Evolutionary conservation across 2,113 vertebrate species (phyloP).

Genomic region (Anhinga rufa): DNA sequence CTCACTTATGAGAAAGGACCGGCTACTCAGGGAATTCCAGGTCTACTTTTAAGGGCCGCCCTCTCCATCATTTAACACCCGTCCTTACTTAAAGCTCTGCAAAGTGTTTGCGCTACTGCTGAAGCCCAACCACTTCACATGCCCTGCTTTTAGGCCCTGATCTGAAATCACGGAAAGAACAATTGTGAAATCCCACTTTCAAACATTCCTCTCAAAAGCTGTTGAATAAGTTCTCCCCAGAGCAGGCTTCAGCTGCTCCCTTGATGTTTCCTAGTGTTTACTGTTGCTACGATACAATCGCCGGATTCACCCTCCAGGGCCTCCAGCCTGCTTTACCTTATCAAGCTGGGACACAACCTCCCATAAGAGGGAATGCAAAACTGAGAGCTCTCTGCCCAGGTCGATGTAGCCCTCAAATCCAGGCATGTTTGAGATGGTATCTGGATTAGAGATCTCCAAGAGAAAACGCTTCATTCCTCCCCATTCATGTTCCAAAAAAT

Average conservation of each 20-base stretch:
- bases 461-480: constrained; percentile 96
- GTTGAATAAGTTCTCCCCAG: neutral
- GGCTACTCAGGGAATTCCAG: neutral
- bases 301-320: neutral
- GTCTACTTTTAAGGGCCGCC: neutral
- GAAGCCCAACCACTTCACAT: neutral
- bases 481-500: constrained; percentile 96
- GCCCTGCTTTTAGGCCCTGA: neutral
- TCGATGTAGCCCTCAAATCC: constrained; percentile 96
- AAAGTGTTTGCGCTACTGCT: neutral
- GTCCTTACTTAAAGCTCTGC: neutral
- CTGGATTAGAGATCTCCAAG: constrained; percentile 90
- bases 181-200: neutral
- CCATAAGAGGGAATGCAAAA: constrained; percentile 92
- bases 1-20: neutral
- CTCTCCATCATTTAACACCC: neutral
- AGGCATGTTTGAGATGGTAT: constrained; percentile 88
- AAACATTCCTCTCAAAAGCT: neutral
- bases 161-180: neutral
- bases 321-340: constrained; percentile 81
- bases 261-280: neutral
- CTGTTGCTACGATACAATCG: neutral
- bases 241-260: neutral
- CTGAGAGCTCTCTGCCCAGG: constrained; percentile 90
- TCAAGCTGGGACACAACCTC: constrained; percentile 94